Evolutionary conservation across 2,888 invertebrate species (phyloP), one percentile per base, ranked within the genome.

Genomic region (Panzeria rudis): DNA sequence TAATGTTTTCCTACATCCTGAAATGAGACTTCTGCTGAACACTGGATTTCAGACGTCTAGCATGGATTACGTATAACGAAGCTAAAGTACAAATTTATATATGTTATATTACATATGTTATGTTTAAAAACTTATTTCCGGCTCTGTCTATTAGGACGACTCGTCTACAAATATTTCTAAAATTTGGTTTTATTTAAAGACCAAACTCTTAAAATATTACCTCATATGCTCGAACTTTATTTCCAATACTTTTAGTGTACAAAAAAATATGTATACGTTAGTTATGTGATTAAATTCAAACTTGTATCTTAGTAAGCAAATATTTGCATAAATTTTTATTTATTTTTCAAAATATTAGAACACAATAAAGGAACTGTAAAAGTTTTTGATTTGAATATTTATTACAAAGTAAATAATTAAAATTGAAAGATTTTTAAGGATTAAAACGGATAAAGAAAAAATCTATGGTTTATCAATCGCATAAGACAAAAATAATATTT

Each of bases 311-410:
- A 11, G 1, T 32, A 44, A 56, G 38, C 11, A 77, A 73, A 61
- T 77, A 69, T 77, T 77, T 78, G 68, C 59, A 61, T 76, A 56
- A 32, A 56, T 32, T 23, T 59, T n/a, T 61, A 29, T 78, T 59
- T 25, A 62, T 17, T 38, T 35, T 3, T 3, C 38, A 9, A 38
- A 23, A n/a, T 29, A 56, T 7, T 29, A n/a, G 29, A 8, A 44
- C 11, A 59, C 20, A 69, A 52, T 17, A 13, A 29, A 25, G 25
- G n/a, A 11, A 54, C 13, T 61, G 6, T 9, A 25, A 44, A 38
- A 56, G 8, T 7, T 23, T 50, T 44, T 61, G 23, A 59, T 52
- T 50, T 50, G 3, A 56, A 59, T 32, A 50, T 59, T 32, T 32
- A 32, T 23, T 38, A 54, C 23, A 76, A 76, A 44, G n/a, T 32